Evolutionary conservation across 1,140 invertebrate genomes (phyloP).

Genomic region (Apis mellifera): Amel_HAv3.1 CM009940.2:721501-722000

Average conservation of each 20-base stretch:
- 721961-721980: background rate
- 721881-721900: background rate
- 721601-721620: too few relatives aligned
- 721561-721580: too few relatives aligned
- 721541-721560: too few relatives aligned
- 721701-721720: background rate
- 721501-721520: too few relatives aligned
- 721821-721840: constrained; percentile 12
- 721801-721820: too few relatives aligned
- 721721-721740: background rate
- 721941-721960: background rate
- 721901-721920: constrained; percentile 20
- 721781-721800: background rate
- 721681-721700: background rate
- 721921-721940: background rate
- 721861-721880: background rate
- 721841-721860: background rate
- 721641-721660: background rate
- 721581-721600: too few relatives aligned
- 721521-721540: too few relatives aligned
- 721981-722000: background rate
- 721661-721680: background rate
- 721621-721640: too few relatives aligned
- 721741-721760: background rate
- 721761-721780: background rate